Evolutionary conservation across 2,888 invertebrate species (phyloP).

Genomic region (Nineta flava): DNA sequence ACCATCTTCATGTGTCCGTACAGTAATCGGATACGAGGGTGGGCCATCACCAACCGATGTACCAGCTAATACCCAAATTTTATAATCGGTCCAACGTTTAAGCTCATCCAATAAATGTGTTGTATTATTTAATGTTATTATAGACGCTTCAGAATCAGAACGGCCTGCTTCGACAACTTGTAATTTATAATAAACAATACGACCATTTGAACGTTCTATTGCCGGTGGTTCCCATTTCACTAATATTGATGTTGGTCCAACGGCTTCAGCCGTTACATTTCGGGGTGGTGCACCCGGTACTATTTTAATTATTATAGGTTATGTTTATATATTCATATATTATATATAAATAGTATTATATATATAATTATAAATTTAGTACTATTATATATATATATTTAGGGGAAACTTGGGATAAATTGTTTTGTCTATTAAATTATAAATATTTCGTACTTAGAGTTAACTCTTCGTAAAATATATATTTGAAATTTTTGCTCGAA

Average conservation of each 20-base stretch:
- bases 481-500: slow-evolving; percentile 8
- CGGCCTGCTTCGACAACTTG: slow-evolving; percentile 73
- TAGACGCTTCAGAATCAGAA: slow-evolving; percentile 70
- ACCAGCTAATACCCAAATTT: slow-evolving; percentile 91
- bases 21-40: slow-evolving; percentile 76
- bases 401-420: too few relatives aligned
- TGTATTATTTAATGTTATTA: slow-evolving; percentile 64
- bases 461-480: slow-evolving; percentile 6
- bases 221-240: slow-evolving; percentile 90
- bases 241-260: slow-evolving; percentile 76
- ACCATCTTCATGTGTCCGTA: slow-evolving; percentile 98
- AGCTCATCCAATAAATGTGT: slow-evolving; percentile 75
- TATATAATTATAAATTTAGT: slow-evolving; percentile 18
- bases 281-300: slow-evolving; percentile 95
- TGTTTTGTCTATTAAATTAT: too few relatives aligned
- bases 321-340: slow-evolving; percentile 21
- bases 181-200: slow-evolving; percentile 89
- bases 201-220: slow-evolving; percentile 77
- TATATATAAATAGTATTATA: slow-evolving; percentile 12
- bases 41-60: slow-evolving; percentile 95
- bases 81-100: slow-evolving; percentile 90
- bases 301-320: slow-evolving; percentile 26
- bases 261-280: slow-evolving; percentile 78
- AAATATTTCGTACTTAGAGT: too few relatives aligned
- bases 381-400: too few relatives aligned